Evolutionary conservation across 2,888 invertebrate species (phyloP), one percentile per base, ranked within the genome.

Genomic region (Drosophila phalerata): DNA sequence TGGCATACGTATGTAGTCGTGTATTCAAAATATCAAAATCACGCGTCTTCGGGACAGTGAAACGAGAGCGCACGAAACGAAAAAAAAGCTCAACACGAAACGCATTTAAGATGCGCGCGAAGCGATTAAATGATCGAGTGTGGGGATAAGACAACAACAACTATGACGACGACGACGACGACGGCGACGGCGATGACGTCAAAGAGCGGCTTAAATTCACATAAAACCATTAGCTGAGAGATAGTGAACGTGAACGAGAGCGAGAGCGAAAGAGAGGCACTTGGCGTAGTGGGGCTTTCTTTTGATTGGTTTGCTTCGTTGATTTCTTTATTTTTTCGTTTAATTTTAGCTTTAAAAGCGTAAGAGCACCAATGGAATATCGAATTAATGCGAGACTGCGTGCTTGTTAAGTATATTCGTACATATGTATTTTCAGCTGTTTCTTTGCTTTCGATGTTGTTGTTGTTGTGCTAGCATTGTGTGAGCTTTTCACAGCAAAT

Each of bases 321-420:
- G 55, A 70, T 63, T 55, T 34, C 28, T 45, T 30, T 37, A 42
- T 73, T 60, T 47, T 47, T 56, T 69, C 49, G 40, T 69, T 81
- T 66, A 34, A 69, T 52, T 69, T 60, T 65, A 65, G 79, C 80
- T 79, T 76, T 73, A 45, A 63, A 81, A 81, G 77, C 81, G 73
- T 85, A 86, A 86, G 87, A 85, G 80, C 85, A 87, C 85, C 73
- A 80, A 67, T 73, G 84, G 84, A 69, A 73, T 74, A 73, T 66
- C 51, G 45, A 74, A 69, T 60, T 67, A 63, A 65, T 62, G 65
- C 65, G 68, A 63, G 32, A 52, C 37, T 61, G 56, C 17, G 42
- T 47, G 51, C 52, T 62, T 22, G 45, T 60, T 69, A 69, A 62
- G 45, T 65, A 57, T 61, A 65, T 69, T 73, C 49, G 43, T 62